Base-by-base conservation (phyloP, 2,888 invertebrate species). In the Clostera curtula region DNA sequence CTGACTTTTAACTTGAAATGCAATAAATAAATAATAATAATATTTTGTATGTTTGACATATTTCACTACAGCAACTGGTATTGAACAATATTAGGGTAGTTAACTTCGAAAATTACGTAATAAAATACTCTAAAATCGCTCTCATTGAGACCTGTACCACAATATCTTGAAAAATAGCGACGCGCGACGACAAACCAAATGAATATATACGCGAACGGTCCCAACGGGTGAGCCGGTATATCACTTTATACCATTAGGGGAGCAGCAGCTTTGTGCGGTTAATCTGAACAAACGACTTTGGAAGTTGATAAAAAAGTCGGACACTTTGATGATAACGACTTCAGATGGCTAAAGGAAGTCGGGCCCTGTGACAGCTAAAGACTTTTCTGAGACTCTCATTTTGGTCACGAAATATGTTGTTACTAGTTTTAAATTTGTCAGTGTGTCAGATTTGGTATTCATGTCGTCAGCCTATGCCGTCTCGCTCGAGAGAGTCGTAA, bases 231-330 rank as follows among this genome's bases (percentile, higher is more conserved):
- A 40, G 42, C 40, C 24, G 40, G 41, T 49, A 48, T 51, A 49
- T 43, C 49, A 46, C 52, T 52, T 49, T 46, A 40, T 25, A 23
- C 44, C 41, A 52, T 52, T 52, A 49, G 41, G 40, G 26, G 25
- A 21, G 23, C 40, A 47, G 31, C 34, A 40, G 42, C 38, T 39
- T 44, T 44, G 41, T 34, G 14, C 14, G 18, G 34, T 43, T 52
- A 52, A 52, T 41, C 36, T 36, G 41, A 25, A 53, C 50, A 46
- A 52, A 53, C 35, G 52, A 43, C 46, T 43, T 40, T 38, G 34
- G 10, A 36, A 45, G 30, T 42, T 40, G 29, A 40, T 43, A 49
- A 49, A 49, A 24, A 49, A 40, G 25, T 42, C 33, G 4, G 36
- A 34, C 39, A 34, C 24, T 44, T 49, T 41, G n/a, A 6, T 46